Evolutionary conservation across 2,113 vertebrate genomes (phyloP).

Genomic region (Hemiscyllium ocellatum): DNA sequence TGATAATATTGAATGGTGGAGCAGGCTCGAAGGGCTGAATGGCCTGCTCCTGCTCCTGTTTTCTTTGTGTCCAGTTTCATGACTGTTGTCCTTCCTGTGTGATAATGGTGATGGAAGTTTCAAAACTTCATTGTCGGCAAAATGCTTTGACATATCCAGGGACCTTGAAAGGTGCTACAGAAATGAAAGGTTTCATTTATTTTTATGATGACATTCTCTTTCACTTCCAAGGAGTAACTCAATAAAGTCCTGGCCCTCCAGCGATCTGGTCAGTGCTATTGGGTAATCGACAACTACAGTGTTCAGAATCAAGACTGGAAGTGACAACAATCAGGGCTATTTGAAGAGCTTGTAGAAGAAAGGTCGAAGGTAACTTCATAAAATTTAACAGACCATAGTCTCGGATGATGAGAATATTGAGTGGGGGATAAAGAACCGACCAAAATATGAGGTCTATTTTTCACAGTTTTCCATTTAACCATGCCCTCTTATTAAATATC

Average conservation of each 20-base stretch:
- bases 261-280: not conserved
- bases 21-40: not conserved
- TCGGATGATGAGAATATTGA: not conserved
- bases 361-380: not conserved
- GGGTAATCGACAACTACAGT: not conserved
- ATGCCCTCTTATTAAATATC: not conserved
- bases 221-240: not conserved
- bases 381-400: not conserved
- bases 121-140: not conserved
- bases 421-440: not conserved
- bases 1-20: no score
- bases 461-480: not conserved
- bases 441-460: not conserved
- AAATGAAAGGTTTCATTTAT: not conserved
- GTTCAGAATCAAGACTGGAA: not conserved
- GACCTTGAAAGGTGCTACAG: not conserved
- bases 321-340: not conserved
- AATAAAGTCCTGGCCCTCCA: not conserved
- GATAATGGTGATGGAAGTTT: not conserved
- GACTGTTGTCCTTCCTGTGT: not conserved
- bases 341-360: not conserved
- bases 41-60: not conserved
- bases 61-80: not conserved
- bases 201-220: not conserved
- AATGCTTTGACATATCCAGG: not conserved